Evolutionary conservation across 2,797 vertebrate species (phyloP).

Genomic region (Molothrus aeneus): DNA sequence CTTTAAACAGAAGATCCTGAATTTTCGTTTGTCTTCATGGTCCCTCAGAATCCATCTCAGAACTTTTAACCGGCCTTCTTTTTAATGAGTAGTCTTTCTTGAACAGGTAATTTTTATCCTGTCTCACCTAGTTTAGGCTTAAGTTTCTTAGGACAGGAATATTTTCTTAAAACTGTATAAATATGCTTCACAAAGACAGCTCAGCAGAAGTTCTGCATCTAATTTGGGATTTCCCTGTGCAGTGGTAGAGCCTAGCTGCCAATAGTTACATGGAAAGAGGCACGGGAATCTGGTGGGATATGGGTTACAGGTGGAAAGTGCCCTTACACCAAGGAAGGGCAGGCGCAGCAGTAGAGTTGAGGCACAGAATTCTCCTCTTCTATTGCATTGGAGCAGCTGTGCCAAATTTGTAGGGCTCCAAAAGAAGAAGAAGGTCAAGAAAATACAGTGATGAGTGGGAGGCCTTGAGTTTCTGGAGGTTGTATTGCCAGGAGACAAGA

Average conservation of each 20-base stretch:
- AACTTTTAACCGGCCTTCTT: neutral
- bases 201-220: neutral
- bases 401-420: neutral
- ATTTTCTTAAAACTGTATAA: neutral
- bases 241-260: rapidly evolving
- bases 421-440: neutral
- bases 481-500: neutral
- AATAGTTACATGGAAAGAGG: rapidly evolving
- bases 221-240: neutral
- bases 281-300: rapidly evolving
- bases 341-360: rapidly evolving
- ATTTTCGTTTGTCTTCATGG: neutral
- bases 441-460: neutral
- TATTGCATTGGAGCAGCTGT: neutral
- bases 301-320: rapidly evolving
- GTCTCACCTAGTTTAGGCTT: neutral
- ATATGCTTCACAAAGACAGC: neutral
- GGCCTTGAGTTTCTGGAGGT: neutral
- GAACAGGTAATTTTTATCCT: neutral
- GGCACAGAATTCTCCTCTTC: neutral
- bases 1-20: neutral
- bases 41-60: neutral
- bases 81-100: neutral
- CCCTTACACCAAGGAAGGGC: neutral
- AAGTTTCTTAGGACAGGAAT: neutral